Evolutionary conservation across 2,888 invertebrate genomes (phyloP), one percentile per base, ranked within the genome.

Genomic region (Sesia apiformis): DNA sequence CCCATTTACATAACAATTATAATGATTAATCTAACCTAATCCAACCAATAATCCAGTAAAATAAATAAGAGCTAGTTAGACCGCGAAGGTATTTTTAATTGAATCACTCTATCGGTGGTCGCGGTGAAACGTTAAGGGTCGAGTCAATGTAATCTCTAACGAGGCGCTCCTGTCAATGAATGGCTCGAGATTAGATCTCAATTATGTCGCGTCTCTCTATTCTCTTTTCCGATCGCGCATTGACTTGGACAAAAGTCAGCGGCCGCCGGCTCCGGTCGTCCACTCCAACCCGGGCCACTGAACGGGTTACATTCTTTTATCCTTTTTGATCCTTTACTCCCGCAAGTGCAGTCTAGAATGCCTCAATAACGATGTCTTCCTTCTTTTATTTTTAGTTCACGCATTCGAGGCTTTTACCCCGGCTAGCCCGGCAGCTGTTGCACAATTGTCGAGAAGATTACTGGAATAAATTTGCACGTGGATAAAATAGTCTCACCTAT

Each of bases 331-430:
- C 72, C 69, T 72, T 70, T 75, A 73, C 66, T 53, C 57, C 61
- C 62, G 67, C 69, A 70, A 63, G 71, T 60, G 64, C 67, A 69
- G 70, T 76, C 84, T 84, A 81, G 84, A 81, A 81, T 78, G 76
- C 73, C 72, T 71, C 74, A 72, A 77, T 80, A 76, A 76, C 72
- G 69, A 73, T 70, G 69, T 76, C 75, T 78, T 79, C 72, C 74
- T 78, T 81, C 76, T 77, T 86, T 87, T 84, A 84, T 84, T 87
- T 87, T 85, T 84, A 79, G 75, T 82, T 75, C 67, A 70, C 67
- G 87, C 70, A 78, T 82, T 72, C 75, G 61, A 83, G 86, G 82
- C 76, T 80, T 79, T 84, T 85, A 82, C 81, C 84, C 79, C 73
- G 68, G 64, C 23, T 23, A 61, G 65, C 64, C 66, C 62, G 65